Percentiles rank a stretch among this genome's conserved stretches.
Conservation (phyloP, 2,113 vertebrate species). For the Arothron firmamentum region DNA sequence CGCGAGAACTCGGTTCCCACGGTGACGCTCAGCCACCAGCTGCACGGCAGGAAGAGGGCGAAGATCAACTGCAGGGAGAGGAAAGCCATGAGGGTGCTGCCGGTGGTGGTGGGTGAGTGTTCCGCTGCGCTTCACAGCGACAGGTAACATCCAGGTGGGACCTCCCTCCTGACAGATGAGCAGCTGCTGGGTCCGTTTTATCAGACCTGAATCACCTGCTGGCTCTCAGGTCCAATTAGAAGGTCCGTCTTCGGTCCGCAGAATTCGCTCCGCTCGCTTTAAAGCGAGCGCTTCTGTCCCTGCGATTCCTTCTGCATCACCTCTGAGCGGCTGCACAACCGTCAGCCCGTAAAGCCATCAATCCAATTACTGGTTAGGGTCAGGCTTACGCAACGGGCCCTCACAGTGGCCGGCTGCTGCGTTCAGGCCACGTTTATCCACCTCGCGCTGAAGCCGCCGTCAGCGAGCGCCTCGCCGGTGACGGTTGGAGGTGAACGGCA, state of each 20-base stretch:
- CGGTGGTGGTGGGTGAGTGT: slow-evolving; percentile 77
- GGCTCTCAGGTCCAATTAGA: background rate
- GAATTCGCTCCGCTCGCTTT: background rate
- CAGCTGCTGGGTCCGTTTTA: too few species aligned
- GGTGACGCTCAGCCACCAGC: slow-evolving; percentile 59
- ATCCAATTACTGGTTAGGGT: too few species aligned
- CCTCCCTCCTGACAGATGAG: too few species aligned
- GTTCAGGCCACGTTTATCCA: too few species aligned
- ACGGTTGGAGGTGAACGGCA: too few species aligned
- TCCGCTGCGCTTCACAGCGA: background rate
- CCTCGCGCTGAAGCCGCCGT: too few species aligned
- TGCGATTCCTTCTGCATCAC: background rate
- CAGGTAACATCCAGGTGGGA: background rate
- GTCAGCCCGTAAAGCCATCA: slow-evolving; percentile 44
- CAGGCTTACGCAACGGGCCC: slow-evolving; percentile 35
- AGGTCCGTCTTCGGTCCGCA: background rate
- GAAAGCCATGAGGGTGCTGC: slow-evolving; percentile 91
- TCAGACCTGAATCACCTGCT: too few species aligned
- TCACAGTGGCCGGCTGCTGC: background rate
- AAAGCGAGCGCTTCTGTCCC: too few species aligned
- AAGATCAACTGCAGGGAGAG: slow-evolving; percentile 88
- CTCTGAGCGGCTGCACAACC: slow-evolving; percentile 13
- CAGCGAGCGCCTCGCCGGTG: too few species aligned
- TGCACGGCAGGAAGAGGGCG: slow-evolving; percentile 66
- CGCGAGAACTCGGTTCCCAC: slow-evolving; percentile 69